A percentile compares a stretch with the other conserved stretches of the same genome.
These are phyloP conservation scores for Drosophila sordidula DNA, from an alignment of 2,888 invertebrate species.

Conservation along the genomic window DNA sequence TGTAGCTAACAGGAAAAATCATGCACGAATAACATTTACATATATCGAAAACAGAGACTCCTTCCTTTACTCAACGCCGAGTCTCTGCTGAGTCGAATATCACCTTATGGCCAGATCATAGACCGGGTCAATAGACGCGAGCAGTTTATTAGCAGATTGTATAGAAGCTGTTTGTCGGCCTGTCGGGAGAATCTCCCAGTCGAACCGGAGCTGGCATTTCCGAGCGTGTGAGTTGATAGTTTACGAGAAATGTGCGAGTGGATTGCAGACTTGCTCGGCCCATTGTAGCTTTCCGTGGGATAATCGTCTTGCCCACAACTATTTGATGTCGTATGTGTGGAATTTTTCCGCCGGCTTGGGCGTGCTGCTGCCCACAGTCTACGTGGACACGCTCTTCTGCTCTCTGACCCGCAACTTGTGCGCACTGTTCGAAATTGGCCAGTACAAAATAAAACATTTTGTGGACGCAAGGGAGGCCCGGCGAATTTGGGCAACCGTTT, in stretches of 20 bases:
- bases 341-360: conserved; percentile 32
- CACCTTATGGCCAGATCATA: conserved; percentile 10
- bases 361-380: conserved; percentile 35
- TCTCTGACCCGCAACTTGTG: conserved; percentile 36
- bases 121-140: conserved; percentile 19
- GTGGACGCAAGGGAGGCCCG: not conserved
- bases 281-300: conserved; percentile 49
- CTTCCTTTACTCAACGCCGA: not conserved
- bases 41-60: not conserved
- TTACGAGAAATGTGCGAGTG: not conserved
- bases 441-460: conserved; percentile 38
- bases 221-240: conserved; percentile 36
- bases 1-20: too few relatives aligned
- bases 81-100: conserved; percentile 24
- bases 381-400: conserved; percentile 44
- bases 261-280: not conserved
- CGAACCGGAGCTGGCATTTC: conserved; percentile 28
- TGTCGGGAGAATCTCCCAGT: conserved; percentile 5
- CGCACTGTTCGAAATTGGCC: conserved; percentile 38
- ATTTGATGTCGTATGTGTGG: conserved; percentile 51
- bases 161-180: conserved; percentile 18
- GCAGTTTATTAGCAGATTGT: conserved; percentile 35
- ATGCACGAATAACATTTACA: too few relatives aligned
- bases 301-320: conserved; percentile 22
- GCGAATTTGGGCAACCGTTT: conserved; percentile 16